Percentiles rank a stretch among this genome's conserved stretches.
phyloP scores from a whole-genome alignment of 2,888 invertebrate genomes.

The Drosophila imparisetae region DNA sequence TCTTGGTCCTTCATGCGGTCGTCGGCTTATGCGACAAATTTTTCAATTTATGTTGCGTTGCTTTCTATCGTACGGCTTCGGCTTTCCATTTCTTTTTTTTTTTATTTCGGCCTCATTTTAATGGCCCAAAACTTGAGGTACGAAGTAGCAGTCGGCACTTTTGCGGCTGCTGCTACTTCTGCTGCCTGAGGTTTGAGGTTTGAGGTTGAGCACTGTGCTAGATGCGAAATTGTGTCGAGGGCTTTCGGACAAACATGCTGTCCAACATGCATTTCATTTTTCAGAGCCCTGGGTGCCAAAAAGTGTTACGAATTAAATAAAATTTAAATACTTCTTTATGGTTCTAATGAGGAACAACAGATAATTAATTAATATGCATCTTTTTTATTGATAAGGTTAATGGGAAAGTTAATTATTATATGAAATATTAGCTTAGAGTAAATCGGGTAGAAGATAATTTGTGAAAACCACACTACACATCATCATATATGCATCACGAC shows the following conservation, averaged over 20 bases:
- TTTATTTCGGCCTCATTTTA: slow-evolving; percentile 54
- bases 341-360: too few species aligned
- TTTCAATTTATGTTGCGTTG: slow-evolving; percentile 70
- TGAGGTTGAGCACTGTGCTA: slow-evolving; percentile 21
- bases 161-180: slow-evolving; percentile 62
- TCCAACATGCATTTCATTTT: slow-evolving; percentile 9
- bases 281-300: background rate
- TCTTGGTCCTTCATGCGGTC: slow-evolving; percentile 53
- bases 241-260: slow-evolving; percentile 16
- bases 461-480: slow-evolving; percentile 7
- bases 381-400: background rate
- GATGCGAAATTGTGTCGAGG: slow-evolving; percentile 49
- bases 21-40: slow-evolving; percentile 71
- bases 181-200: slow-evolving; percentile 27
- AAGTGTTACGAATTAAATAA: background rate
- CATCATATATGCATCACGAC: slow-evolving; percentile 12
- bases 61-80: slow-evolving; percentile 55
- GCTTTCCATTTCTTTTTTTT: slow-evolving; percentile 30
- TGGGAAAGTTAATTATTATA: background rate
- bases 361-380: background rate
- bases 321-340: background rate
- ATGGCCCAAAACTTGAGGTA: slow-evolving; percentile 52
- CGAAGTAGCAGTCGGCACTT: slow-evolving; percentile 60
- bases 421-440: background rate
- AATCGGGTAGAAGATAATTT: slow-evolving; percentile 17